Evolutionary conservation across 1,140 invertebrate species (phyloP).

Genomic region (Bradysia coprophila): DNA sequence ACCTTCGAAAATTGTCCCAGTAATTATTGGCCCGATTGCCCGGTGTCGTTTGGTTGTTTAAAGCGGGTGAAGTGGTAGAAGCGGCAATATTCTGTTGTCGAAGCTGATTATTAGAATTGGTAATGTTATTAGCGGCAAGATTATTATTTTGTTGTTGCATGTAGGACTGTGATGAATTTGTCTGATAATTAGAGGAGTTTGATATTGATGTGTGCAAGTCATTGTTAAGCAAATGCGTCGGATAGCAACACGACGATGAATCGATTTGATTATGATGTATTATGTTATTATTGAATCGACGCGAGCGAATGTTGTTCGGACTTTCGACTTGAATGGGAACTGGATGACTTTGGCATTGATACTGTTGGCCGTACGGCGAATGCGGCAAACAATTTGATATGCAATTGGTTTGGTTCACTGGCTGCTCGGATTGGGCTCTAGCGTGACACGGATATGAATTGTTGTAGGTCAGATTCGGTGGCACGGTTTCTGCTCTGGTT

Average conservation of each 20-base stretch:
- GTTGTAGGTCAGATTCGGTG: constrained; percentile 8
- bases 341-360: too few species aligned
- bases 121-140: constrained; percentile 13
- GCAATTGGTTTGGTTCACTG: too few species aligned
- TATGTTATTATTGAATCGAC: too few species aligned
- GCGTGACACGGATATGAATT: constrained; percentile 7
- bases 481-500: constrained; percentile 15
- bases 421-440: constrained; percentile 20
- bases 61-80: constrained; percentile 23
- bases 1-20: constrained; percentile 83
- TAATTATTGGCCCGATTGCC: constrained; percentile 78
- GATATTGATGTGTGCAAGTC: background rate
- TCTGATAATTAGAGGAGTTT: constrained; percentile 6
- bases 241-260: too few species aligned
- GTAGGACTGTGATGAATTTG: constrained; percentile 15
- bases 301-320: too few species aligned
- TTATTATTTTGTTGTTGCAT: constrained; percentile 24
- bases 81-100: constrained; percentile 15
- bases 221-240: background rate
- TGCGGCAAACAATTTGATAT: too few species aligned
- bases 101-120: constrained; percentile 22
- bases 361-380: too few species aligned
- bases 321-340: too few species aligned
- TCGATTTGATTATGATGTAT: too few species aligned
- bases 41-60: constrained; percentile 74